Conservation (phyloP, 2,888 invertebrate species). For the Pristionchus entomophagus region DNA sequence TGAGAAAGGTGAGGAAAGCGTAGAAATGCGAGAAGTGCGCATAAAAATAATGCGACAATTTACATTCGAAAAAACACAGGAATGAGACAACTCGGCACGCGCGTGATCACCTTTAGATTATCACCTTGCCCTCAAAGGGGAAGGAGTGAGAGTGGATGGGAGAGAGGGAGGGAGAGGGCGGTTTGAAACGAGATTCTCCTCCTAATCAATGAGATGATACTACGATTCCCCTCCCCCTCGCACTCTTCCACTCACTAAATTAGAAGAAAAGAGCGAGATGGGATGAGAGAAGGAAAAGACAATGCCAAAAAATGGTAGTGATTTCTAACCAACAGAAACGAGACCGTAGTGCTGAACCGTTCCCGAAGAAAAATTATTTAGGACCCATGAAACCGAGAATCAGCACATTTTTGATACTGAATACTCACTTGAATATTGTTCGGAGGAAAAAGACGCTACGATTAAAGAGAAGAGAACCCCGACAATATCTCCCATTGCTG, state of each 20-base stretch:
- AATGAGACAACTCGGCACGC: no score
- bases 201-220: constrained; percentile 41
- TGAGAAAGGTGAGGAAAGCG: constrained; percentile 38
- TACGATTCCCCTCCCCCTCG: constrained; percentile 5
- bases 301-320: no score
- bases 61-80: no score
- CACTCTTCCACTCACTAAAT: constrained; percentile 21
- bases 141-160: neutral
- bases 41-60: neutral
- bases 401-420: no score
- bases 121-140: constrained; percentile 7
- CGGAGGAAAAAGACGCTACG: neutral
- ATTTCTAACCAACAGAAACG: no score
- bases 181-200: constrained; percentile 23
- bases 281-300: neutral
- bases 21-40: constrained; percentile 56
- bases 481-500: neutral
- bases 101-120: neutral
- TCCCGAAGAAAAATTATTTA: no score
- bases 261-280: constrained; percentile 27
- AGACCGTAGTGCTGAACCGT: no score
- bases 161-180: neutral
- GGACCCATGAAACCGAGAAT: no score
- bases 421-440: no score
- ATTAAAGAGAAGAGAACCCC: neutral